phyloP scores from a whole-genome alignment of 2,888 invertebrate species.

The Drosophila heteroneura region DNA sequence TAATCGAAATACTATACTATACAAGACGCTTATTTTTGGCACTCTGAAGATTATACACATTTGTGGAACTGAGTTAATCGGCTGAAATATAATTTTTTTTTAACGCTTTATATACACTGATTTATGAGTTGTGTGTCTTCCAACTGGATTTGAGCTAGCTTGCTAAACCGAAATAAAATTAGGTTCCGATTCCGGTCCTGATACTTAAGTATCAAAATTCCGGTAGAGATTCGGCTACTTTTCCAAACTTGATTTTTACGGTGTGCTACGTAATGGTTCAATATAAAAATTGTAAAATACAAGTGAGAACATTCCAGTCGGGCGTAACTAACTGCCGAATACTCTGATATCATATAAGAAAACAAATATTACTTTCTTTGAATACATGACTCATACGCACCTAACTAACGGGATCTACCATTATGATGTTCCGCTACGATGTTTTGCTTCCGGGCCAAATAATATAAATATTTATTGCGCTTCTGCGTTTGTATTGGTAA shows the following conservation, averaged over 20 bases:
- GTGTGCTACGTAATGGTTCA: too few relatives aligned
- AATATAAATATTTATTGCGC: not conserved
- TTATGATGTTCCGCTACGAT: not conserved
- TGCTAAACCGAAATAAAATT: not conserved
- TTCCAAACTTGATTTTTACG: not conserved
- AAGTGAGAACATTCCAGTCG: too few relatives aligned
- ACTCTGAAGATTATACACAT: too few relatives aligned
- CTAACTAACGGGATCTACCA: not conserved
- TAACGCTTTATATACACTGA: not conserved
- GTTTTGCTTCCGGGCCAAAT: not conserved
- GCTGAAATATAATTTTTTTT: not conserved
- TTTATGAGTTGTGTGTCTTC: not conserved
- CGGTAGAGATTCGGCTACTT: not conserved
- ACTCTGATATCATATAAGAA: not conserved
- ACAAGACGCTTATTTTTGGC: not conserved
- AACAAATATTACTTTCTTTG: not conserved
- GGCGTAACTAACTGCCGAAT: too few relatives aligned
- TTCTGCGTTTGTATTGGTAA: not conserved
- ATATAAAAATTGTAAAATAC: too few relatives aligned
- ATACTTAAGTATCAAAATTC: not conserved
- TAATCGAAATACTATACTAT: not conserved
- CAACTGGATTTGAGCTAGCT: not conserved
- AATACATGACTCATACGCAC: not conserved
- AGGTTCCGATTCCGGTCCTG: not conserved
- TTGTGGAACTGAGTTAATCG: not conserved